Evolutionary conservation across 2,888 invertebrate genomes (phyloP), one percentile per base, ranked within the genome.

Genomic region (Orthosia gothica): DNA sequence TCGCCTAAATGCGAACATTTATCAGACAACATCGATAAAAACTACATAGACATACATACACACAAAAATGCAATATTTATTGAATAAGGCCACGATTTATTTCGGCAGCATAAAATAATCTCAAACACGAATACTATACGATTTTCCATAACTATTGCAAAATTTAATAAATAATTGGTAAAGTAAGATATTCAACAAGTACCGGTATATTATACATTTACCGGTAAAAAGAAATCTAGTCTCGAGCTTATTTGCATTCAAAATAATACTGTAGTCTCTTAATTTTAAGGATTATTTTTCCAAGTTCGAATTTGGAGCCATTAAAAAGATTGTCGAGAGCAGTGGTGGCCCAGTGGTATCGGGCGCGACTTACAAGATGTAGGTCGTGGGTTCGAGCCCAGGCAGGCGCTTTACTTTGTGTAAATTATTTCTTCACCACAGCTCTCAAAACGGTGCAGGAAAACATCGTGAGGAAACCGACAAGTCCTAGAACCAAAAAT

Each of bases 51-150:
- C n/a, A n/a, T n/a, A n/a, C 45, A 45, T 55, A 50, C 40, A 70
- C n/a, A 61, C 47, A 64, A 16, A 59, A 73, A 64, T 74, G 52
- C 52, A 64, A 13, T 54, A 49, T 45, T 26, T 50, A 52, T 57
- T 9, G 0, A 23, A 52, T 23, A 62, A 52, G 18, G 52, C 81
- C 63, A 54, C 52, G 40, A 58, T 80, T 63, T 47, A 58, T 52
- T 72, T 32, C 40, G 47, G 45, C 32, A 47, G 32, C 54, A 23
- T 50, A 26, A 61, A 70, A 80, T 54, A 74, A 80, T 80, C 73
- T 80, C 81, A 40, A n/a, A 50, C n/a, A 58, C 52, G 7, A 73
- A 79, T 49, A 79, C 18, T n/a, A 23, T 55, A 40, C 5, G 18
- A 49, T 15, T 18, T 15, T 69, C 15, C 26, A 26, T 5, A 23